These are phyloP conservation scores for Thalassaphorura encarpata DNA, from an alignment of 1,140 invertebrate species.

Conservation along the genomic window DNA sequence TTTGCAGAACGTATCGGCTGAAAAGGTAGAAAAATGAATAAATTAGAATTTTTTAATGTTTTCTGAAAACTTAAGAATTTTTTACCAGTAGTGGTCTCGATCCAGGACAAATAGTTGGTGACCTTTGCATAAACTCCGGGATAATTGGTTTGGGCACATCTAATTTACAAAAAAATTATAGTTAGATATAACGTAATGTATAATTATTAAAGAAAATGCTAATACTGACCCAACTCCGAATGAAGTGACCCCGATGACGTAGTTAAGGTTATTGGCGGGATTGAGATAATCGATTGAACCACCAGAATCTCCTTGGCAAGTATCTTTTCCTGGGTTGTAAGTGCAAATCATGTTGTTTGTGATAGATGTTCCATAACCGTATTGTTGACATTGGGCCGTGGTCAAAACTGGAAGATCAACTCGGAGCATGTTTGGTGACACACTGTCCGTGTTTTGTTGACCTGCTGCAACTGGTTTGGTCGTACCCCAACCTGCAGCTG, in stretches of 20 bases:
- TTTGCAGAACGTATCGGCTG: too few species aligned
- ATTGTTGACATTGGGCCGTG: conserved; percentile 41
- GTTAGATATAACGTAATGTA: not conserved
- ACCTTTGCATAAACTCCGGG: conserved; percentile 11
- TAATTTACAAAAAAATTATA: not conserved
- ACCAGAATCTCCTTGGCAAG: conserved; percentile 30
- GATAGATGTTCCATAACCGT: conserved; percentile 36
- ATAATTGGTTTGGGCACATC: not conserved
- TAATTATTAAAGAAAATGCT: not conserved
- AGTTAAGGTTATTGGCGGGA: not conserved
- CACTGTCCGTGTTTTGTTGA: conserved; percentile 39
- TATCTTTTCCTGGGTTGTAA: conserved; percentile 36
- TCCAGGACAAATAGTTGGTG: conserved; percentile 4
- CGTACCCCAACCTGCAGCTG: conserved; percentile 8
- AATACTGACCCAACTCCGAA: conserved; percentile 73
- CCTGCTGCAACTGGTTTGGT: conserved; percentile 45
- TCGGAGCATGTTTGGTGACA: conserved; percentile 47
- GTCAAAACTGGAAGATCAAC: conserved; percentile 49
- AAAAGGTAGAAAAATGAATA: too few species aligned
- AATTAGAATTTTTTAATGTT: too few species aligned
- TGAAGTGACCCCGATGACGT: conserved; percentile 35
- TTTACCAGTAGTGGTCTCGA: not conserved
- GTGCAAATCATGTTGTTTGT: conserved; percentile 54
- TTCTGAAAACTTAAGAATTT: too few species aligned
- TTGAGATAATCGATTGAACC: conserved; percentile 23